These are phyloP conservation scores for Phortica magna DNA, from an alignment of 2,888 invertebrate species.

Conservation along the genomic window DNA sequence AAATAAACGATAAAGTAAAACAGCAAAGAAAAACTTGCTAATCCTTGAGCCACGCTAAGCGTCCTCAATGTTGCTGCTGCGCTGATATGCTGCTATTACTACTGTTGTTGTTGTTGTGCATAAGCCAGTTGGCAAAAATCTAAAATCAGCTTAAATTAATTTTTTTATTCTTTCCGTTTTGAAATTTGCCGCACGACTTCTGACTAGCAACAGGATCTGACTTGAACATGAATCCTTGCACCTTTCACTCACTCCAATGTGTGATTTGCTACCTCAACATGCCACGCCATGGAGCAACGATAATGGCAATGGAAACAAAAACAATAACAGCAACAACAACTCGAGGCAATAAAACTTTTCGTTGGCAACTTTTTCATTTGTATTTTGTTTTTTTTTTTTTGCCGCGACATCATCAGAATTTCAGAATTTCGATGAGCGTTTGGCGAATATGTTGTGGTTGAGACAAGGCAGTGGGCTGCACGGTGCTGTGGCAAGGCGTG, in stretches of 20 bases:
- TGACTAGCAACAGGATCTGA: not conserved
- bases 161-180: conserved; percentile 55
- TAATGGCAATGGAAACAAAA: not conserved
- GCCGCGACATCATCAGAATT: not conserved
- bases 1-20: not conserved
- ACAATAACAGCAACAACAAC: conserved; percentile 6
- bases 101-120: not conserved
- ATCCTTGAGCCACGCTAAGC: not conserved
- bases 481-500: not conserved
- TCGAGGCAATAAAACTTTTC: conserved; percentile 26
- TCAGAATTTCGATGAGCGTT: not conserved
- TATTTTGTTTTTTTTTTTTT: not conserved
- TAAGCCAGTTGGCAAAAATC: conserved; percentile 48
- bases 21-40: conserved; percentile 11
- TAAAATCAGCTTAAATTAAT: conserved; percentile 64
- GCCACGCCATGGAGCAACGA: not conserved
- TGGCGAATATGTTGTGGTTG: not conserved
- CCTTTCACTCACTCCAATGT: not conserved
- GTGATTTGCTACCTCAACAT: not conserved
- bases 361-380: conserved; percentile 24
- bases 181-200: conserved; percentile 2
- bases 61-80: not conserved
- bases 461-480: not conserved
- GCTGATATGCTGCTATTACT: not conserved
- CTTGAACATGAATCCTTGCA: not conserved